Base-by-base conservation (phyloP, 1,140 invertebrate species). In the Linepithema humile region DNA sequence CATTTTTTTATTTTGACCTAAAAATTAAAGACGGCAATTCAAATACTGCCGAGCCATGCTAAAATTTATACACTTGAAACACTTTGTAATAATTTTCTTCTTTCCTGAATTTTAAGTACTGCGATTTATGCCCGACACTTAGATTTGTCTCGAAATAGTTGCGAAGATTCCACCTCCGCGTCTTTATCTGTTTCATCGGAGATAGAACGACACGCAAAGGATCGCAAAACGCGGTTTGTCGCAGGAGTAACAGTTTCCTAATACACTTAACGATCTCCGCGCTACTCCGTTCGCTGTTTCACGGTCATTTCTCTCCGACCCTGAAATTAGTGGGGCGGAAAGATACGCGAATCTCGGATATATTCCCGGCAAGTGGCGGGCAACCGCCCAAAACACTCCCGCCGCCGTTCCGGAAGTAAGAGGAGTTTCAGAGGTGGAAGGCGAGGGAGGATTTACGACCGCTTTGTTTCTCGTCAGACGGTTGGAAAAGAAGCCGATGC, bases 381-480 rank as follows among this genome's bases (percentile, higher is more conserved):
- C 84, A 89, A 82, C 82, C 82, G 87, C 83, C 88, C 89, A 91
- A 80, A 91, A 91, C 88, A 91, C 89, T 90, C 85, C 69, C 78
- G 48, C 74, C 64, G 17, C 35, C 53, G 29, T 82, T 45, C 57
- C 57, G 72, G 67, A 77, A 80, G 72, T 38, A 43, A 43, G 57
- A 82, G 69, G 20, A 50, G 65, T 32, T 45, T 23, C 62, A 73
- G 78, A 55, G 29, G 35, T 40, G n/a, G 72, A 57, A 50, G 45
- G 74, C 38, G 82, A 64, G 74, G 45, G 29, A 84, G 85, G 82
- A 91, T 91, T 91, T 91, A 92, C 90, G 90, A 69, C 82, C 88
- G 86, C 90, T 92, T 92, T 91, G 90, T 92, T 91, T 90, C 88
- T 90, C 91, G 86, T 92, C 90, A 88, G 87, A 83, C 84, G 83